These are phyloP conservation scores for Neoitamus cyanurus DNA, from an alignment of 2,888 invertebrate species.

Conservation along the genomic window DNA sequence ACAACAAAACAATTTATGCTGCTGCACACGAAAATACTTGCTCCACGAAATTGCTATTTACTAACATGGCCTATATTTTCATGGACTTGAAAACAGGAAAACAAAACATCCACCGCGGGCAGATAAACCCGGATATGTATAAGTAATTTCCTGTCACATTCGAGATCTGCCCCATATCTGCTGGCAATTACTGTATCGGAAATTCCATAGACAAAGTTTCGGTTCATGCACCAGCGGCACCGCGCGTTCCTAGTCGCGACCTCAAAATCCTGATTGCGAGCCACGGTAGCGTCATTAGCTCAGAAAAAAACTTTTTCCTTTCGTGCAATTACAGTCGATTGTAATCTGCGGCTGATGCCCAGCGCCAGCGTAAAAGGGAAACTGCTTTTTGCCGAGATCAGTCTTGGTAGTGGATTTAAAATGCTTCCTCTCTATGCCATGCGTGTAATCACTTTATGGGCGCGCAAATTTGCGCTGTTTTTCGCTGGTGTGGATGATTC, in stretches of 20 bases:
- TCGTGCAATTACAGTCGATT: constrained; percentile 24
- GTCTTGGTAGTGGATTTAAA: constrained; percentile 1
- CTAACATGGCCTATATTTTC: neutral
- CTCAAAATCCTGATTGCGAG: constrained; percentile 35
- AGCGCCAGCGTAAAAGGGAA: constrained; percentile 2
- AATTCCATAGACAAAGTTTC: neutral
- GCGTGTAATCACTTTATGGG: constrained; percentile 17
- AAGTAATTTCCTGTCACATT: neutral
- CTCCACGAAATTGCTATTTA: neutral
- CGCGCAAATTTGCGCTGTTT: neutral
- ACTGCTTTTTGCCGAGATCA: neutral
- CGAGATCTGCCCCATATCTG: neutral
- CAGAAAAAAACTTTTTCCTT: constrained; percentile 22
- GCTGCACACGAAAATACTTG: neutral
- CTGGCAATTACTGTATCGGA: neutral
- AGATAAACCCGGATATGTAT: neutral
- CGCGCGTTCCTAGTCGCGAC: constrained; percentile 11
- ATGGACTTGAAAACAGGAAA: neutral
- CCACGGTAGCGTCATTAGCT: constrained; percentile 22
- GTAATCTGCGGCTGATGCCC: neutral
- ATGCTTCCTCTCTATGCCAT: constrained; percentile 7
- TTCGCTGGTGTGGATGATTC: neutral
- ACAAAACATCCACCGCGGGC: neutral
- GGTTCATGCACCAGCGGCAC: neutral
- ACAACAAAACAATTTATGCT: neutral